Percentiles rank a stretch among this genome's conserved stretches.
These are phyloP conservation scores for Hydropsyche tenuis DNA, from an alignment of 1,140 invertebrate species.

Conservation along the genomic window DNA sequence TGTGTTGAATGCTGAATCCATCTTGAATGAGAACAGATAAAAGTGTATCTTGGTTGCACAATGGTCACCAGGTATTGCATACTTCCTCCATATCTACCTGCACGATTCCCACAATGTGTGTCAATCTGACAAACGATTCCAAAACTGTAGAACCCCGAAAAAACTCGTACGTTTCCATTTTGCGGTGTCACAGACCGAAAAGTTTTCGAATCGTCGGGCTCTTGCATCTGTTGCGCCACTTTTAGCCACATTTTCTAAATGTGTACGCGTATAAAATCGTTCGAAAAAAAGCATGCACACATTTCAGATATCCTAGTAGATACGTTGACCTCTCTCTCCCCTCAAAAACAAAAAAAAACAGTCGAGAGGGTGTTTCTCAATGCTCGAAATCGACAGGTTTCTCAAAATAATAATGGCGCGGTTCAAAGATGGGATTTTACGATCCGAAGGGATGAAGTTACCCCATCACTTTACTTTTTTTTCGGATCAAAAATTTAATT, in stretches of 20 bases:
- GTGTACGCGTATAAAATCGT: too few species aligned
- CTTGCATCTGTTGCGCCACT: too few species aligned
- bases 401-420: neutral
- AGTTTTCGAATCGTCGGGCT: too few species aligned
- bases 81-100: constrained; percentile 3
- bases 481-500: neutral
- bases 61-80: constrained; percentile 15
- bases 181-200: too few species aligned
- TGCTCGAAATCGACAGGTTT: constrained; percentile 19
- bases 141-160: too few species aligned
- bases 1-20: too few species aligned
- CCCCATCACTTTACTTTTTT: neutral
- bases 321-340: constrained; percentile 33
- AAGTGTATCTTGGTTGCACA: constrained; percentile 2
- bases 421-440: too few species aligned
- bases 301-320: neutral
- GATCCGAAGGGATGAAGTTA: neutral
- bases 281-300: too few species aligned
- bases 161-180: too few species aligned
- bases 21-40: too few species aligned
- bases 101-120: constrained; percentile 1
- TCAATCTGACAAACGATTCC: neutral
- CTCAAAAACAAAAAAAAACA: constrained; percentile 24
- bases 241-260: too few species aligned
- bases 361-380: neutral